Evolutionary conservation across 2,113 vertebrate genomes (phyloP).

Genomic region (Pyxicephalus adspersus): DNA sequence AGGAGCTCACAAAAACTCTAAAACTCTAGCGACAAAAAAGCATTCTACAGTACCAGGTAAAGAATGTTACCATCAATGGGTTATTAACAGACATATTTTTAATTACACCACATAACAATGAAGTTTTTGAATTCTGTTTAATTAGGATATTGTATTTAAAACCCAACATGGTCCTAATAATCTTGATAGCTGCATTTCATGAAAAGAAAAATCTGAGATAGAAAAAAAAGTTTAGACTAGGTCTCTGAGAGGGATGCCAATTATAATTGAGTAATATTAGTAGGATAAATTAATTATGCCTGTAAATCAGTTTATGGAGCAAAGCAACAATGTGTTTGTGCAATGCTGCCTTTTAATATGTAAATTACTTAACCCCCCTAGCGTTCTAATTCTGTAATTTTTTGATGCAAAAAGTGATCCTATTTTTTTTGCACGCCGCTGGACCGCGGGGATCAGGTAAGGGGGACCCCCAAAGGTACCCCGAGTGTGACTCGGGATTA

Average conservation of each 20-base stretch:
- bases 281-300: slow-evolving; percentile 39
- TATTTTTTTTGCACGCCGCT: no score
- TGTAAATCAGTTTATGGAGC: slow-evolving; percentile 25
- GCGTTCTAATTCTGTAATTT: no score
- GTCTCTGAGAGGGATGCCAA: slow-evolving; percentile 29
- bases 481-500: no score
- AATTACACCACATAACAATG: slow-evolving; percentile 35
- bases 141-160: slow-evolving; percentile 42
- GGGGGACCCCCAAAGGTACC: no score
- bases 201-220: slow-evolving; percentile 33
- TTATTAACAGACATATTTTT: slow-evolving; percentile 50
- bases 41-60: not conserved
- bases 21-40: not conserved
- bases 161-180: slow-evolving; percentile 37
- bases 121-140: slow-evolving; percentile 31
- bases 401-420: no score
- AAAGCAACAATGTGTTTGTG: slow-evolving; percentile 8
- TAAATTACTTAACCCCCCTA: slow-evolving; percentile 29
- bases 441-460: no score
- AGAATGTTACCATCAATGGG: slow-evolving; percentile 33
- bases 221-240: slow-evolving; percentile 25
- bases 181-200: slow-evolving; percentile 37
- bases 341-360: not conserved
- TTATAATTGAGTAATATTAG: slow-evolving; percentile 50
- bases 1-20: not conserved